These are phyloP conservation scores for Bufotes viridis DNA, from an alignment of 2,797 vertebrate genomes.

Conservation along the genomic window DNA sequence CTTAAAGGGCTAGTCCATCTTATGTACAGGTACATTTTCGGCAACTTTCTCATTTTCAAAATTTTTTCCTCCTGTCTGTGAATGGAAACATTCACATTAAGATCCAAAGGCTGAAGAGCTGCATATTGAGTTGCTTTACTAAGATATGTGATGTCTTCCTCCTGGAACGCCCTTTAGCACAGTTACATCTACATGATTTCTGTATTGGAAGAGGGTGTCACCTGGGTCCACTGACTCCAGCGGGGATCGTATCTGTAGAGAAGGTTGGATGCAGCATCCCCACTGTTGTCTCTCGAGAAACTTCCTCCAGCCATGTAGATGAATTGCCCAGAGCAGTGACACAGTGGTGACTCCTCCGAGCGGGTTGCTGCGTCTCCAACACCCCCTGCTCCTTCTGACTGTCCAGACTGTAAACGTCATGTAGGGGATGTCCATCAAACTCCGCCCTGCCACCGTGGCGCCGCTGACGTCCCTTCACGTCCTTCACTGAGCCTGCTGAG, in stretches of 20 bases:
- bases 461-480: too few species aligned
- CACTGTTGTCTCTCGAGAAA: conserved; percentile 90
- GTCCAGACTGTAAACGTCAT: conserved; percentile 88
- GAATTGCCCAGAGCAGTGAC: conserved; percentile 91
- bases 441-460: too few species aligned
- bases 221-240: conserved; percentile 92
- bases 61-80: background rate
- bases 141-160: background rate
- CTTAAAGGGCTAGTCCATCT: too few species aligned
- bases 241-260: conserved; percentile 96
- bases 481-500: too few species aligned
- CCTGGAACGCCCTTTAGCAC: background rate
- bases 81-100: background rate
- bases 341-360: conserved; percentile 89
- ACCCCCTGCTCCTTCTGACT: conserved; percentile 81
- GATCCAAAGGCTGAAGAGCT: background rate
- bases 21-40: background rate
- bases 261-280: conserved; percentile 88
- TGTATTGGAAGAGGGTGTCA: conserved; percentile 68
- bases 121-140: background rate
- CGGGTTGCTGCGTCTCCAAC: conserved; percentile 87
- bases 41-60: background rate
- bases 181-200: background rate
- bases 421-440: too few species aligned
- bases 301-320: conserved; percentile 91